Evolutionary conservation across 37 sponge, comb jelly and placozoan species (phyloP).

Genomic region (Chondrilla cf. caribensis): DNA sequence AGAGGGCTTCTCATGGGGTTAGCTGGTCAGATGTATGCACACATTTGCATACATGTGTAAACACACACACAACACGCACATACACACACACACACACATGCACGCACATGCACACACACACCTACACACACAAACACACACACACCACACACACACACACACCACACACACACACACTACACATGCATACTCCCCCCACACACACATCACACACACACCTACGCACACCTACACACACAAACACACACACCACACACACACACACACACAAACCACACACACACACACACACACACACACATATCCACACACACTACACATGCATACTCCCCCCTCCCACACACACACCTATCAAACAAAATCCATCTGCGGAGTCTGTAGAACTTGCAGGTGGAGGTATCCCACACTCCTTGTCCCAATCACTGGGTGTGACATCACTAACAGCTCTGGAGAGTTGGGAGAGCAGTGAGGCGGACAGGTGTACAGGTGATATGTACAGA

Average conservation of each 20-base stretch:
- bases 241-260: no score
- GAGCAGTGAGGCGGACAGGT: no score
- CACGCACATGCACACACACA: background rate
- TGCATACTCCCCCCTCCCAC: no score
- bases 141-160: no score
- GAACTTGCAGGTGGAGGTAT: background rate
- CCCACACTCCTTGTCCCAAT: constrained; percentile 9
- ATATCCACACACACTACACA: background rate
- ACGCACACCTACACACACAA: no score
- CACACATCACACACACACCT: background rate
- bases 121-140: background rate
- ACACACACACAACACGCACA: no score
- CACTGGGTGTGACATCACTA: background rate
- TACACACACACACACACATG: background rate
- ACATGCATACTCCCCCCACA: background rate
- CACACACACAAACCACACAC: background rate
- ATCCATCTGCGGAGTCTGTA: background rate
- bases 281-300: background rate
- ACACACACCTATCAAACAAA: background rate
- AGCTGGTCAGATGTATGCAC: no score
- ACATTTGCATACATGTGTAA: no score
- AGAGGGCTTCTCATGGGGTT: no score
- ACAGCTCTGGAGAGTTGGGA: no score
- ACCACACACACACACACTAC: background rate
- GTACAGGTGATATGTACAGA: no score